phyloP scores from a whole-genome alignment of 2,888 invertebrate genomes.

The Cheilosia grossa region DNA sequence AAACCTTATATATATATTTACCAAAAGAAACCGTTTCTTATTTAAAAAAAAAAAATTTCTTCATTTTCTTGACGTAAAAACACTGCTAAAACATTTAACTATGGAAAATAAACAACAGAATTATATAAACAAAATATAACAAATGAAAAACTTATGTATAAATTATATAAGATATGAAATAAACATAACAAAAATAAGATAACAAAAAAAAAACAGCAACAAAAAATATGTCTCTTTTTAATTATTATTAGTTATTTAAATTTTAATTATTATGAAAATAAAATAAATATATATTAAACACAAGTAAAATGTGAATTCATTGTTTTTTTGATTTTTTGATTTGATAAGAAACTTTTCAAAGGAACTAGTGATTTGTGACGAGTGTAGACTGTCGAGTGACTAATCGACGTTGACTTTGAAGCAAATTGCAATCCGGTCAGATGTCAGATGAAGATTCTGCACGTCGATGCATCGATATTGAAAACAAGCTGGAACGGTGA shows the following conservation, averaged over 20 bases:
- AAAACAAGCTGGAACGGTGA: too few species aligned
- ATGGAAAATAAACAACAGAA: conserved; percentile 37
- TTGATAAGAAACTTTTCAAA: too few species aligned
- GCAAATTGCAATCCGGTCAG: too few species aligned
- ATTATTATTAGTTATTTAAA: conserved; percentile 66
- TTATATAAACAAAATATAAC: conserved; percentile 48
- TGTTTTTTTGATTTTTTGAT: too few species aligned
- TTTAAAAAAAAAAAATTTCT: conserved; percentile 28
- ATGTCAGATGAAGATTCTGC: too few species aligned
- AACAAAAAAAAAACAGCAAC: conserved; percentile 26
- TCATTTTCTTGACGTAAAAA: conserved; percentile 49
- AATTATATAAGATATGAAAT: conserved; percentile 66
- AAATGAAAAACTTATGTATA: conserved; percentile 56
- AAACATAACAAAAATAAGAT: conserved; percentile 50
- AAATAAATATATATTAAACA: conserved; percentile 52
- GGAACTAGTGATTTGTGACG: too few species aligned
- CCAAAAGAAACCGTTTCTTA: conserved; percentile 27
- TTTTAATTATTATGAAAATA: conserved; percentile 58
- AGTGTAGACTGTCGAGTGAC: too few species aligned
- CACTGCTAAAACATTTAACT: conserved; percentile 41
- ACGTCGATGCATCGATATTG: too few species aligned
- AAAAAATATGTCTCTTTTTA: conserved; percentile 63
- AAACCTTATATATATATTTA: conserved; percentile 29
- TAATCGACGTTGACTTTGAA: too few species aligned
- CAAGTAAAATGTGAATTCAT: conserved; percentile 12